Evolutionary conservation across 1,140 invertebrate genomes (phyloP).

Genomic region (Drosophila pachea): DNA sequence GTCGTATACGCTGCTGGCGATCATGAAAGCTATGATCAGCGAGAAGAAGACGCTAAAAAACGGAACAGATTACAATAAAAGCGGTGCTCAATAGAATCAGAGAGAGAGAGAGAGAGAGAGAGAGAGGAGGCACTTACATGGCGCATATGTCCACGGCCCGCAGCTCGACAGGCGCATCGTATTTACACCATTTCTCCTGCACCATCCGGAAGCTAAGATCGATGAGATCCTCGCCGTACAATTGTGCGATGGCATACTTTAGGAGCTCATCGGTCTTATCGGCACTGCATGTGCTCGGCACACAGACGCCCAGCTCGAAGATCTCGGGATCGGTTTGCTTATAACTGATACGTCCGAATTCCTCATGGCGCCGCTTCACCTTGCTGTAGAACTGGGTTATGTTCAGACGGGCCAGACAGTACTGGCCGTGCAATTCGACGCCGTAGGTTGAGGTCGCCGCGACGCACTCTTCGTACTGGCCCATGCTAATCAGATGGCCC

Average conservation of each 20-base stretch:
- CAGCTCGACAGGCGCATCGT: conserved; percentile 61
- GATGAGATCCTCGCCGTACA: conserved; percentile 47
- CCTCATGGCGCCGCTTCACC: conserved; percentile 54
- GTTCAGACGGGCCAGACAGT: conserved; percentile 63
- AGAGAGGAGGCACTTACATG: conserved; percentile 52
- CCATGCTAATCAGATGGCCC: conserved; percentile 73
- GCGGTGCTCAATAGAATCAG: too few relatives aligned
- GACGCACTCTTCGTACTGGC: conserved; percentile 73
- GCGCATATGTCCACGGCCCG: conserved; percentile 71
- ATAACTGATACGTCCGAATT: conserved; percentile 56
- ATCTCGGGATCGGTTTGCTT: conserved; percentile 56
- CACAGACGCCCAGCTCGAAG: conserved; percentile 69
- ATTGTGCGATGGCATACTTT: conserved; percentile 39
- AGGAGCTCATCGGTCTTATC: conserved; percentile 48
- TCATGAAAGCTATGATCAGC: conserved; percentile 58
- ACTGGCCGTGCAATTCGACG: conserved; percentile 59
- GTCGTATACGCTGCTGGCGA: conserved; percentile 72
- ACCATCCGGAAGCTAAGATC: conserved; percentile 33
- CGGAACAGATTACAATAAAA: not conserved
- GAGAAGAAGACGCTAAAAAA: conserved; percentile 62
- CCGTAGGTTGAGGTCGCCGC: conserved; percentile 51
- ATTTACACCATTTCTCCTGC: conserved; percentile 56
- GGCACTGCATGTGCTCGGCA: conserved; percentile 62
- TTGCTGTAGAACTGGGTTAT: conserved; percentile 54
- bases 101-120: too few relatives aligned